Percentiles rank a stretch among this genome's conserved stretches.
Evolutionary conservation across 2,797 vertebrate genomes (phyloP).

Genomic region (Mus spretus): DNA sequence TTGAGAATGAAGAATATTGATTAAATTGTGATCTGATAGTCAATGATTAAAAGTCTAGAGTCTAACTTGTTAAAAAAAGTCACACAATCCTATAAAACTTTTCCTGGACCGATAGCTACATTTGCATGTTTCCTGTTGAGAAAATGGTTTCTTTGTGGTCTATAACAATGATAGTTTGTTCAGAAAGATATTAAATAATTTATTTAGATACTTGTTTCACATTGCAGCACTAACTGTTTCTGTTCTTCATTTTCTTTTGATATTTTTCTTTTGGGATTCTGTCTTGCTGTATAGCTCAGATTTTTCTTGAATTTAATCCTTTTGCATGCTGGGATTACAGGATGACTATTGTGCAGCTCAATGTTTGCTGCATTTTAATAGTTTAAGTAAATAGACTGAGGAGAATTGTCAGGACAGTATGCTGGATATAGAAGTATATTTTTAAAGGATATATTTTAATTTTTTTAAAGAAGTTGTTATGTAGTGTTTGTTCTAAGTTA

Average conservation of each 20-base stretch:
- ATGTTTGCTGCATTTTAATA: not conserved
- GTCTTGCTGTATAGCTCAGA: not conserved
- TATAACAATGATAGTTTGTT: not conserved
- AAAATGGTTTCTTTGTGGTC: not conserved
- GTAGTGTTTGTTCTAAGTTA: constrained; percentile 14
- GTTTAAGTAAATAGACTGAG: constrained; percentile 27
- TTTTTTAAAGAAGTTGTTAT: not conserved
- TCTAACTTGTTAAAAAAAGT: not conserved
- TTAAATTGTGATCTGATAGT: constrained; percentile 3
- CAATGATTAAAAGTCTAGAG: not conserved
- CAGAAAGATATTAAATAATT: constrained; percentile 42
- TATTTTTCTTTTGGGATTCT: not conserved
- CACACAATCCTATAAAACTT: not conserved
- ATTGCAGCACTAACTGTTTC: not conserved
- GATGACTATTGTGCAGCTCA: not conserved
- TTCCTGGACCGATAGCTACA: constrained; percentile 12
- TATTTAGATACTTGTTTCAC: constrained; percentile 38
- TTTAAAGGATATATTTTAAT: not conserved
- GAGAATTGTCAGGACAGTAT: not conserved
- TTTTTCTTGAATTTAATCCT: not conserved
- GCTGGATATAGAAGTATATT: not conserved
- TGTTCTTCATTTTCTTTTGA: not conserved
- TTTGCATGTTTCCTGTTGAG: not conserved
- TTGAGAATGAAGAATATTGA: not conserved
- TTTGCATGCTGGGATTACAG: not conserved